phyloP scores from a whole-genome alignment of 2,113 vertebrate species.

The Lagopus muta region DNA sequence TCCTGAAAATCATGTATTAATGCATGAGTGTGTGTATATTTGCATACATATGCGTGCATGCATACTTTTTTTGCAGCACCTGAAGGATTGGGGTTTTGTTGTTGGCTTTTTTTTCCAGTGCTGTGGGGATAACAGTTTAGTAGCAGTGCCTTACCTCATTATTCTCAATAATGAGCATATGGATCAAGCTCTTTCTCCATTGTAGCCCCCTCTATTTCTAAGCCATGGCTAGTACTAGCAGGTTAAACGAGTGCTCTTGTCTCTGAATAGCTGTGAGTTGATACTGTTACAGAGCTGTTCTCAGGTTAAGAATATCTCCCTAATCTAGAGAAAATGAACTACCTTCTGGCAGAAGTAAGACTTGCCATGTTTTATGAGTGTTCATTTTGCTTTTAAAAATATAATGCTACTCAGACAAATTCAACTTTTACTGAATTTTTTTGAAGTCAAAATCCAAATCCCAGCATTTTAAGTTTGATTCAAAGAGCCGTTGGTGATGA shows the following conservation, averaged over 20 bases:
- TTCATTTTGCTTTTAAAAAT: not conserved
- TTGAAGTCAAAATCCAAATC: slow-evolving; percentile 3
- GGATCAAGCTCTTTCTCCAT: not conserved
- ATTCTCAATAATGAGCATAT: not conserved
- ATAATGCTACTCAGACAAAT: not conserved
- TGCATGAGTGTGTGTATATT: fast-evolving
- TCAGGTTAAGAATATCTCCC: not conserved
- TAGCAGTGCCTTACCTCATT: not conserved
- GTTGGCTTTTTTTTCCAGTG: not conserved
- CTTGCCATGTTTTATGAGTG: not conserved
- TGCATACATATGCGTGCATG: too few species aligned
- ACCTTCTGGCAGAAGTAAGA: not conserved
- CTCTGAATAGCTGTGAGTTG: not conserved
- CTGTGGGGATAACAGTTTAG: not conserved
- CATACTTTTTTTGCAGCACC: not conserved
- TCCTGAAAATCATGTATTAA: not conserved
- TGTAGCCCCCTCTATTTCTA: not conserved
- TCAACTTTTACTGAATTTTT: not conserved
- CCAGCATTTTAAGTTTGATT: not conserved
- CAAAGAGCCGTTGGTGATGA: not conserved
- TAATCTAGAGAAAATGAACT: not conserved
- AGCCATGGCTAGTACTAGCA: not conserved
- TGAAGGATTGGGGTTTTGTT: not conserved
- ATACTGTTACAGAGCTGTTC: not conserved
- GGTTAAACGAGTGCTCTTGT: not conserved